Evolutionary conservation across 92 coral and sea anemone genomes (phyloP).

Genomic region (Montipora capitata): DNA sequence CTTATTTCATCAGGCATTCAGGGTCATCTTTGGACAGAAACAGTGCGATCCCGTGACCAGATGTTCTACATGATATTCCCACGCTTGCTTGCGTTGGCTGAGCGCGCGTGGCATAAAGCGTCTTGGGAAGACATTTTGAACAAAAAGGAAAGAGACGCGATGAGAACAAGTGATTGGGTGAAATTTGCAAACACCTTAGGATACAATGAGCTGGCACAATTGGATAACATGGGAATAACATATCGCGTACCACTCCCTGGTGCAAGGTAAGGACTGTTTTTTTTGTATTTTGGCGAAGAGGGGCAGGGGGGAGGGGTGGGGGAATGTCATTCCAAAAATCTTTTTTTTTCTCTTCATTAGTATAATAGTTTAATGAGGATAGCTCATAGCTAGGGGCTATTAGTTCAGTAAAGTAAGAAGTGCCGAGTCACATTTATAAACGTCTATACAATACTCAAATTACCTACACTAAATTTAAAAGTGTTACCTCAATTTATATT

Average conservation of each 20-base stretch:
- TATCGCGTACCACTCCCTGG: slow-evolving; percentile 92
- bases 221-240: slow-evolving; percentile 83
- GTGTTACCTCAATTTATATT: too few species aligned
- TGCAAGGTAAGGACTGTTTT: slow-evolving; percentile 67
- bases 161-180: slow-evolving; percentile 79
- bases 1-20: slow-evolving; percentile 79
- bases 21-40: slow-evolving; percentile 95
- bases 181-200: slow-evolving; percentile 89
- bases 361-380: too few species aligned
- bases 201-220: slow-evolving; percentile 84
- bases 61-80: slow-evolving; percentile 92
- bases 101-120: slow-evolving; percentile 98
- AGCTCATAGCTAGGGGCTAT: too few species aligned
- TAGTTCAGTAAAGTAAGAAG: too few species aligned
- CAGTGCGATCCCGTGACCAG: slow-evolving; percentile 91
- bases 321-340: too few species aligned
- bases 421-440: too few species aligned
- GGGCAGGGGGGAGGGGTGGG: too few species aligned
- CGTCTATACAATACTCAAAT: too few species aligned
- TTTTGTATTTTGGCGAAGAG: not conserved
- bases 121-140: slow-evolving; percentile 83
- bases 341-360: too few species aligned
- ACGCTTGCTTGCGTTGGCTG: slow-evolving; percentile 91
- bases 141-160: slow-evolving; percentile 59
- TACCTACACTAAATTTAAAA: too few species aligned